phyloP scores from a whole-genome alignment of 2,113 vertebrate species.

The Pyrgilauda ruficollis region DNA sequence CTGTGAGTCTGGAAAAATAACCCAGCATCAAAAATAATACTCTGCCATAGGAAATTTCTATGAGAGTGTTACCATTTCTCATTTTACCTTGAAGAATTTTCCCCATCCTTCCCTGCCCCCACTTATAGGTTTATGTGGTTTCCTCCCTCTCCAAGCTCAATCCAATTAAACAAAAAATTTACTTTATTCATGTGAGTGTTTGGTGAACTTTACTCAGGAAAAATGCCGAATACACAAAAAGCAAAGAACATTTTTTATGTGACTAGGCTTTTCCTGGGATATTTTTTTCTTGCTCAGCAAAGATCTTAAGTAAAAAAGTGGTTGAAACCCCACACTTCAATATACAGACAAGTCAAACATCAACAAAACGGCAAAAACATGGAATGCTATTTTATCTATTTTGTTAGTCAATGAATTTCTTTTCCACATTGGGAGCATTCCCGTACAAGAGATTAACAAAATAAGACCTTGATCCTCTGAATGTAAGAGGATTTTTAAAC shows the following conservation, averaged over 20 bases:
- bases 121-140: slow-evolving; percentile 36
- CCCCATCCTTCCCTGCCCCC: background rate
- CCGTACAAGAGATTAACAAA: slow-evolving; percentile 17
- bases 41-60: background rate
- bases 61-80: background rate
- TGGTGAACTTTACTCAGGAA: slow-evolving; percentile 20
- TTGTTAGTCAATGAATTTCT: slow-evolving; percentile 20
- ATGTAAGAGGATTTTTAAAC: slow-evolving; percentile 35
- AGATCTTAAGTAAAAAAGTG: background rate
- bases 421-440: background rate
- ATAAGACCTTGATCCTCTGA: slow-evolving; percentile 19
- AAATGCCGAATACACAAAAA: slow-evolving; percentile 49
- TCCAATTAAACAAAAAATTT: slow-evolving; percentile 57
- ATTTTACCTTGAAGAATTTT: background rate
- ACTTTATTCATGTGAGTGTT: slow-evolving; percentile 27
- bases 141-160: background rate
- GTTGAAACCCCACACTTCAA: background rate
- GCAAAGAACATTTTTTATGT: slow-evolving; percentile 29
- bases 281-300: slow-evolving; percentile 5
- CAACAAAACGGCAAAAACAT: background rate
- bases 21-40: background rate
- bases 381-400: slow-evolving; percentile 9
- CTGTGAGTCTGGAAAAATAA: background rate
- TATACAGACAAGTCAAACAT: background rate
- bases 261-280: background rate